Evolutionary conservation across 2,888 invertebrate genomes (phyloP).

Genomic region (Synergus laeviventris): DNA sequence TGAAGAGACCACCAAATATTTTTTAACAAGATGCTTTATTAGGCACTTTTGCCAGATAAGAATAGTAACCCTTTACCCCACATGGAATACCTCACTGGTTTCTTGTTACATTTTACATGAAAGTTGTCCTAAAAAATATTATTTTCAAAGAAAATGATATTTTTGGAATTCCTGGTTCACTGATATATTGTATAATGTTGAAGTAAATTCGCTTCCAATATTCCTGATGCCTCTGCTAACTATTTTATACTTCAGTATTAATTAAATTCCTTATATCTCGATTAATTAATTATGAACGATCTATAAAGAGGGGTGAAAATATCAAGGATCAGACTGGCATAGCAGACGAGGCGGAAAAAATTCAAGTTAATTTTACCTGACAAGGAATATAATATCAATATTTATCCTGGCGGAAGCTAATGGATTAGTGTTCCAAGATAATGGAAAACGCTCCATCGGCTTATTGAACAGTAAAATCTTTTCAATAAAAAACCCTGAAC

Average conservation of each 20-base stretch:
- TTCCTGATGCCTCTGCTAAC: neutral
- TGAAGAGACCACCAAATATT: neutral
- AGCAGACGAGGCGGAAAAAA: neutral
- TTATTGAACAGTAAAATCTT: neutral
- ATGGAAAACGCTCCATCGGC: neutral
- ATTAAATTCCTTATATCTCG: neutral
- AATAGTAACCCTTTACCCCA: neutral
- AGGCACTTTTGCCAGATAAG: neutral
- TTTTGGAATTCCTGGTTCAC: too few relatives aligned
- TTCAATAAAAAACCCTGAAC: neutral
- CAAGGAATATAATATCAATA: conserved; percentile 46
- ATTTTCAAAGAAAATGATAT: neutral
- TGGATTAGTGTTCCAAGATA: conserved; percentile 53
- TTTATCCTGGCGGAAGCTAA: conserved; percentile 52
- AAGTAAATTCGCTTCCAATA: neutral
- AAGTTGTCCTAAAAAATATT: too few relatives aligned
- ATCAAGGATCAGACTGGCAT: neutral
- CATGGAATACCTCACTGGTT: neutral
- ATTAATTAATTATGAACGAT: neutral
- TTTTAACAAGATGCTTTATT: neutral
- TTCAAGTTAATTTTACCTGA: conserved; percentile 4
- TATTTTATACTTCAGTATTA: neutral
- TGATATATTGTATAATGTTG: too few relatives aligned
- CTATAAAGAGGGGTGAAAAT: conserved; percentile 20
- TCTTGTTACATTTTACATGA: too few relatives aligned